phyloP scores from a whole-genome alignment of 2,888 invertebrate species.

The Drepanosiphum platanoidis region DNA sequence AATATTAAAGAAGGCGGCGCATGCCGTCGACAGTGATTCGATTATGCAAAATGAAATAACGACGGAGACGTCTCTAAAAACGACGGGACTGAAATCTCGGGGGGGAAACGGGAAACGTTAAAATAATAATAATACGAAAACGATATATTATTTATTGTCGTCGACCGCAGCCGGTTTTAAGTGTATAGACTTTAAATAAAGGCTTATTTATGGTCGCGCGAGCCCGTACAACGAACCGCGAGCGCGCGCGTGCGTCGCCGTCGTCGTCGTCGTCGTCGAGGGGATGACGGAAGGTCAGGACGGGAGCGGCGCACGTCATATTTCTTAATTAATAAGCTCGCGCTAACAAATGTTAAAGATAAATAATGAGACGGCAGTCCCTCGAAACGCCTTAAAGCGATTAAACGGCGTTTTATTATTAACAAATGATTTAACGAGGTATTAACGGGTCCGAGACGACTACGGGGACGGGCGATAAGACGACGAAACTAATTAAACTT shows the following conservation, averaged over 20 bases:
- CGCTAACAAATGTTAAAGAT: neutral
- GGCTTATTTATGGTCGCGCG: too few species aligned
- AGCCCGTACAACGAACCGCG: too few species aligned
- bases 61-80: neutral
- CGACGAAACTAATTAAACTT: slow-evolving; percentile 36
- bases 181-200: too few species aligned
- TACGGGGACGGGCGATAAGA: neutral
- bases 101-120: neutral
- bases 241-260: too few species aligned
- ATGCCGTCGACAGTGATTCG: neutral
- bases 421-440: slow-evolving; percentile 16
- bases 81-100: too few species aligned
- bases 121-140: neutral
- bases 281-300: too few species aligned
- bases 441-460: neutral
- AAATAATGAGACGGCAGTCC: neutral
- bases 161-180: too few species aligned
- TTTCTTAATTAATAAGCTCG: slow-evolving; percentile 27
- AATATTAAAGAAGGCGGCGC: neutral
- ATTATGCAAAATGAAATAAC: neutral
- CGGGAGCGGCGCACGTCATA: neutral
- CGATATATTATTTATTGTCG: neutral
- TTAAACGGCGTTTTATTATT: slow-evolving; percentile 22
- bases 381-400: neutral
- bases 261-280: too few species aligned